Percentiles rank a stretch among this genome's conserved stretches.
phyloP scores from a whole-genome alignment of 2,888 invertebrate genomes.

The Eilema griseolum region DNA sequence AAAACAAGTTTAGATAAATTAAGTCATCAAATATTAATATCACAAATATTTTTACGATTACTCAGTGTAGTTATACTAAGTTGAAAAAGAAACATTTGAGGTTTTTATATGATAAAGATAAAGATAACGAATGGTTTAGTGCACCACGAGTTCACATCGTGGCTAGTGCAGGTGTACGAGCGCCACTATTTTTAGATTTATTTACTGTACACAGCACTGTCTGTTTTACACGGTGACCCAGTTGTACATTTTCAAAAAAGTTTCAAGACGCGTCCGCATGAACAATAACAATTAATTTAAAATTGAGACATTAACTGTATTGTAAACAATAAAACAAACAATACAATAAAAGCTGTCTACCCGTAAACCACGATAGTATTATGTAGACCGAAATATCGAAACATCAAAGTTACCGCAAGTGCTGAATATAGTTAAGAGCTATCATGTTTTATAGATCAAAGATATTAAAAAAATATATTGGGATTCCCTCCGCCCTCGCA shows the following conservation, averaged over 20 bases:
- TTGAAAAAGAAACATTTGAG: not conserved
- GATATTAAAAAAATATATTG: not conserved
- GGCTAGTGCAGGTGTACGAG: constrained; percentile 39
- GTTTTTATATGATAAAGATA: not conserved
- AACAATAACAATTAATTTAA: not conserved
- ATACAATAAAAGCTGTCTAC: not conserved
- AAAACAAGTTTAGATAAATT: not conserved
- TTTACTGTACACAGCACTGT: constrained; percentile 31
- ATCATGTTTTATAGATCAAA: not conserved
- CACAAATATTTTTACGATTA: not conserved
- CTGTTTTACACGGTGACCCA: constrained; percentile 41
- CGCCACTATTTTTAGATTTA: constrained; percentile 36
- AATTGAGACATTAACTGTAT: not conserved
- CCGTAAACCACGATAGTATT: not conserved
- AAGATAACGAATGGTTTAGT: not conserved
- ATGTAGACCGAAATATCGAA: no score
- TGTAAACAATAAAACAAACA: not conserved
- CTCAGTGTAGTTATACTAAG: not conserved
- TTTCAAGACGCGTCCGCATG: not conserved
- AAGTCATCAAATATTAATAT: no score
- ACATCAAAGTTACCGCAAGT: no score
- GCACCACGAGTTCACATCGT: constrained; percentile 44
- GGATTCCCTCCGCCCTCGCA: not conserved
- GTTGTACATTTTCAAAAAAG: constrained; percentile 29
- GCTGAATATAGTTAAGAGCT: no score